Base-by-base conservation (phyloP, 2,797 vertebrate species). In the Tenualosa thibaudeaui region DNA sequence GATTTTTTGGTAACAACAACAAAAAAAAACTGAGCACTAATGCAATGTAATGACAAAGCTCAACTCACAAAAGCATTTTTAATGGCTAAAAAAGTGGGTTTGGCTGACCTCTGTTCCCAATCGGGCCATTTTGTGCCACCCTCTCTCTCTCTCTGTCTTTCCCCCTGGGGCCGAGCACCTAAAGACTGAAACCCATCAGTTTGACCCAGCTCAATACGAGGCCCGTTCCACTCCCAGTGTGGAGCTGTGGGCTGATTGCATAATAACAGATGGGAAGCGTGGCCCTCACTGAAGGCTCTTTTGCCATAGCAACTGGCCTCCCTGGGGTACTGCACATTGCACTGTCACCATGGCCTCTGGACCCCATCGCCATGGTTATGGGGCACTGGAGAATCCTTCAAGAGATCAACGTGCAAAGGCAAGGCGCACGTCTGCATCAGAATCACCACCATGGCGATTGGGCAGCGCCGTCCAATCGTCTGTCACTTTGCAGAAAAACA, bases 311-410 rank as follows among this genome's bases (percentile, higher is more conserved):
- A 88, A 88, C 89, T 51, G 62, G 75, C 2, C 51, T 58, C 84
- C 82, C 58, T 68, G 12, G 81, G 37, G 40, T 49, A 6, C 54
- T 12, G 15, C 58, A 84, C 84, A 56, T n/a, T 46, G 60, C 62
- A 68, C n/a, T 37, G 86, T 87, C 24, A 60, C 89, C 86, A 85
- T 84, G 54, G 86, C 83, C 81, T 87, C 86, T 43, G 19, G 82
- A 87, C 84, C 87, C 86, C 81, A 90, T 92, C 86, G 85, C 90
- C 92, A 93, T 93, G 91, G 91, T 88, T 91, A 91, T 92, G 88
- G 89, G 88, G 89, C 90, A 90, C 86, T 87, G 86, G 89, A 91
- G 91, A 92, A 89, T 88, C 90, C 90, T 90, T 88, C 68, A 84
- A 89, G 90, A 90, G 89, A 90, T 90, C 86, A 88, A 12, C 8